Base-by-base conservation (phyloP, 2,113 vertebrate species). In the Ginglymostoma cirratum region DNA sequence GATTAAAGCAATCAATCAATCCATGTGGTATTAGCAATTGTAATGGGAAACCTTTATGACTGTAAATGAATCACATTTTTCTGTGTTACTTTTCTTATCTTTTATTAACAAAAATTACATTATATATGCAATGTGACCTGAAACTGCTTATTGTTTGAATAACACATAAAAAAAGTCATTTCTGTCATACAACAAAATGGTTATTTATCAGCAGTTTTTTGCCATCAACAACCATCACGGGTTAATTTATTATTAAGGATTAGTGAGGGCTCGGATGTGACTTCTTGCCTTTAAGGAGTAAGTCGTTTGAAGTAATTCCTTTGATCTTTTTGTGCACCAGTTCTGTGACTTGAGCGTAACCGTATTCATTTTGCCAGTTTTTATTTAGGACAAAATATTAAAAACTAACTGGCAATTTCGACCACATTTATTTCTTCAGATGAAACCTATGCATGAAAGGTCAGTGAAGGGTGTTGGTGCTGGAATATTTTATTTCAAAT, bases 81-180 rank as follows among this genome's bases (percentile, higher is more conserved):
- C 89, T 93, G 34, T 61, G 2, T 19, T 93, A 21, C 65, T 95
- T 72, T 70, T 72, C 69, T 95, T 95, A 72, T 72, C 94, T 95
- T 95, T 95, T 72, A 76, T 95, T 48, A 95, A 95, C 94, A 70
- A 95, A 95, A 95, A 95, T 95, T 30, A 95, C 24, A 72, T 72
- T 95, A 48, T 48, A 95, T 45, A 72, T 48, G 94, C 94, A 72
- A 95, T 72, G 67, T 48, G 94, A 48, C 94, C 67, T 52, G 94
- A 45, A 72, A 95, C 69, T 72, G 69, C 69, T 48, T 27, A 72
- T 27, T n/a, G 21, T 38, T 30, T 95, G 38, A 45, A 95, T 48
- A 95, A 72, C 67, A 34, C 52, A 4, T 45, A 48, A 72, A 95
- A 48, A 45, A 21, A 92, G 89, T 93, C 89, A 42, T 14, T 45